Evolutionary conservation across 2,113 vertebrate genomes (phyloP).

Genomic region (Plectropomus leopardus): DNA sequence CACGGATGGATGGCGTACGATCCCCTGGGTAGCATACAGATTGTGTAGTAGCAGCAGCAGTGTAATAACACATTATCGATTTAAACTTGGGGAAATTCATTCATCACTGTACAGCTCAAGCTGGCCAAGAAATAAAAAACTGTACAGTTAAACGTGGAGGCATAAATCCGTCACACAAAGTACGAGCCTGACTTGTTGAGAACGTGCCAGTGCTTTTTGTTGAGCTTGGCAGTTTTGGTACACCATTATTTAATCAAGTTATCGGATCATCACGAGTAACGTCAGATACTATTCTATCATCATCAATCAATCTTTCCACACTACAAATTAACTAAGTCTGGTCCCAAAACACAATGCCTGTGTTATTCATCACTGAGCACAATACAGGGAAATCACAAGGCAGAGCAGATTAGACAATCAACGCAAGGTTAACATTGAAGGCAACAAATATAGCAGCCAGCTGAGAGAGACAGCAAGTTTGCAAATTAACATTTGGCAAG

Average conservation of each 20-base stretch:
- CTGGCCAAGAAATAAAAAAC: conserved; percentile 26
- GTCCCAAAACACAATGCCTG: neutral
- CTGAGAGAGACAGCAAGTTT: conserved; percentile 35
- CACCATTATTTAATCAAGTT: conserved; percentile 20
- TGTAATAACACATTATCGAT: conserved; percentile 72
- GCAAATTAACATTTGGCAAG: conserved; percentile 38
- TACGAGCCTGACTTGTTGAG: neutral
- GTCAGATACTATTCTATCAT: neutral
- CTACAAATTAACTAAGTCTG: neutral
- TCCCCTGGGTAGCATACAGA: conserved; percentile 66
- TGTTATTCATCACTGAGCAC: neutral
- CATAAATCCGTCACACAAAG: conserved; percentile 20
- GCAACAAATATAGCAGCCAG: conserved; percentile 44
- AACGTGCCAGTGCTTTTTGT: conserved; percentile 4
- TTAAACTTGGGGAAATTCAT: conserved; percentile 61
- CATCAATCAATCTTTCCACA: conserved; percentile 1
- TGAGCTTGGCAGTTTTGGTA: neutral
- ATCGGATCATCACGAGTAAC: conserved; percentile 1
- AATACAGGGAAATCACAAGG: neutral
- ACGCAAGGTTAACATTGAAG: conserved; percentile 42
- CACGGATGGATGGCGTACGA: conserved; percentile 49
- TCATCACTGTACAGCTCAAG: conserved; percentile 50
- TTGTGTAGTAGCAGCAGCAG: conserved; percentile 58
- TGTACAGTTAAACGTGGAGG: conserved; percentile 24
- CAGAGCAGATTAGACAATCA: conserved; percentile 9